Evolutionary conservation across 2,797 vertebrate species (phyloP).

Genomic region (Aselliscus stoliczkanus): DNA sequence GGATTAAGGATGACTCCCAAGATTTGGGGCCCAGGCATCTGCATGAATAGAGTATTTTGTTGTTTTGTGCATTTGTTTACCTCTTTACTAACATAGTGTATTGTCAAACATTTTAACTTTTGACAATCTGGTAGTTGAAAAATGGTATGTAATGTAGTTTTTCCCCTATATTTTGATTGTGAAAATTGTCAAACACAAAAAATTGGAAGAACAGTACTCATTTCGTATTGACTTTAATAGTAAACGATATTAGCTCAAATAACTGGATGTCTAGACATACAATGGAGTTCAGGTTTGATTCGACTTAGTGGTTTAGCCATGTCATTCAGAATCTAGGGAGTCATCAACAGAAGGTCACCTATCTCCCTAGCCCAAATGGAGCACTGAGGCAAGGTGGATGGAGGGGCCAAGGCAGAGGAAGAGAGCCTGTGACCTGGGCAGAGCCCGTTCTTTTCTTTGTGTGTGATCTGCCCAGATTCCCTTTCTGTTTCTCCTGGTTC

Average conservation of each 20-base stretch:
- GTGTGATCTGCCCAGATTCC: constrained; percentile 76
- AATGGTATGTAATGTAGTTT: background rate
- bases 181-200: background rate
- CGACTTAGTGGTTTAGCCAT: background rate
- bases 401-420: constrained; percentile 68
- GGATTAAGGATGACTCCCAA: background rate
- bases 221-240: background rate
- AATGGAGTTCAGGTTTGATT: background rate
- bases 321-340: background rate
- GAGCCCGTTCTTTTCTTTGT: constrained; percentile 59
- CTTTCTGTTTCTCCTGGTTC: constrained; percentile 78
- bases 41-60: background rate
- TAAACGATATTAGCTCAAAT: background rate
- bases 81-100: background rate
- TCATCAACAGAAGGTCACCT: constrained; percentile 58
- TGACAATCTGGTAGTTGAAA: background rate
- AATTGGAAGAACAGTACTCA: background rate
- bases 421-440: constrained; percentile 69
- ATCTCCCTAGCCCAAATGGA: constrained; percentile 72
- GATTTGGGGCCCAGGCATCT: background rate
- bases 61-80: background rate
- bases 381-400: constrained; percentile 66
- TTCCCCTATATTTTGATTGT: background rate
- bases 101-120: background rate
- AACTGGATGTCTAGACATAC: background rate